Percentiles rank a stretch among this genome's conserved stretches.
phyloP scores from a whole-genome alignment of 2,797 vertebrate species.

The Coccyzus lansbergi region DNA sequence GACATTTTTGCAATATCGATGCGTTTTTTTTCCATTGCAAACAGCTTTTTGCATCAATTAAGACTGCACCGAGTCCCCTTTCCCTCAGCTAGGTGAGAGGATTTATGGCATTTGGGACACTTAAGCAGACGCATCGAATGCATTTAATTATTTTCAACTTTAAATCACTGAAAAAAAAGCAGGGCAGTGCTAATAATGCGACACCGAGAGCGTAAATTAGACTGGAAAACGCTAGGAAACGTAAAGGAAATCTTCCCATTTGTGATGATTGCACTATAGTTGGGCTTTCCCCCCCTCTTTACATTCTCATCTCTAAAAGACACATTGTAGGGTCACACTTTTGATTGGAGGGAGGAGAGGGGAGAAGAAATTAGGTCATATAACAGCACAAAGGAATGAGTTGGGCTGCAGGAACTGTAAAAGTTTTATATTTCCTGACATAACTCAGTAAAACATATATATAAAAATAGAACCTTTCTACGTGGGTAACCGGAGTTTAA shows the following conservation, averaged over 20 bases:
- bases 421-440: slow-evolving; percentile 12
- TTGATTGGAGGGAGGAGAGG: neutral
- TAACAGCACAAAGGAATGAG: neutral
- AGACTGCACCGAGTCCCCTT: neutral
- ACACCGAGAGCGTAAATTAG: neutral
- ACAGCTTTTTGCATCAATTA: neutral
- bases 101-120: neutral
- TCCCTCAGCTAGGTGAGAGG: neutral
- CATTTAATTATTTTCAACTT: neutral
- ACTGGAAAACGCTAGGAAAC: neutral
- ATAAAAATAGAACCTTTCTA: neutral
- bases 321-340: neutral
- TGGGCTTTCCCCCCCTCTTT: neutral
- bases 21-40: neutral
- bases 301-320: neutral
- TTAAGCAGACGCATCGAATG: neutral
- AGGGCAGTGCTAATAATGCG: neutral
- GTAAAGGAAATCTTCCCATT: neutral
- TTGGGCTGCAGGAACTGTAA: neutral
- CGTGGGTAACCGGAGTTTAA: neutral
- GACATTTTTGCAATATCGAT: neutral
- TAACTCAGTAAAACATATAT: neutral
- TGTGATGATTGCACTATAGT: neutral
- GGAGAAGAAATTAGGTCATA: neutral
- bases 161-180: neutral